phyloP scores from a whole-genome alignment of 2,113 vertebrate species.

The Dasyprocta punctata region DNA sequence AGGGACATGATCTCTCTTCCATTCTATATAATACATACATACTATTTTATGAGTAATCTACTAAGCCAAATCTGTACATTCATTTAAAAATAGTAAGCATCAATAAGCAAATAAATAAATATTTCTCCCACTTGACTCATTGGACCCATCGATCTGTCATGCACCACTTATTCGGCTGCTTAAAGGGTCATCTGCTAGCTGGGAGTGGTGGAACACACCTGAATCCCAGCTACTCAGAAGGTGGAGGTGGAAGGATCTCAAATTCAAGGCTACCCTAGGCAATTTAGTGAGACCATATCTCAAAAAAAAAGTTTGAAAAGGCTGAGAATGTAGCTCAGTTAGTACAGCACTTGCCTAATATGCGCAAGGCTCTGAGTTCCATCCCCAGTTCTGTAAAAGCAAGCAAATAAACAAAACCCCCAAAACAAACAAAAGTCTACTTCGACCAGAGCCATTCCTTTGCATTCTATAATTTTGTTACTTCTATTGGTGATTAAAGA shows the following conservation, averaged over 20 bases:
- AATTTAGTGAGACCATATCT: not conserved
- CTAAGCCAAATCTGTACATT: not conserved
- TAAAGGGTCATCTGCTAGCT: not conserved
- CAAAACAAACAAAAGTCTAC: not conserved
- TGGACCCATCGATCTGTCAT: not conserved
- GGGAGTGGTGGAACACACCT: not conserved
- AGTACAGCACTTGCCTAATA: not conserved
- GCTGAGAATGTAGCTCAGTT: not conserved
- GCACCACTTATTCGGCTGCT: not conserved
- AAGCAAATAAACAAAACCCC: not conserved
- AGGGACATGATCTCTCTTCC: not conserved
- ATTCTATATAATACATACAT: not conserved
- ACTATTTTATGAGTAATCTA: not conserved
- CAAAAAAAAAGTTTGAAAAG: not conserved
- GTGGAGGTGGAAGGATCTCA: not conserved
- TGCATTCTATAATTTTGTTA: not conserved
- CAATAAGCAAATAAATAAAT: constrained; percentile 22
- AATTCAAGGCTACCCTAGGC: not conserved
- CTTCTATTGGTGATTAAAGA: not conserved
- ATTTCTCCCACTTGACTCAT: not conserved
- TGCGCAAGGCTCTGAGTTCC: not conserved
- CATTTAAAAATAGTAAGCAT: not conserved
- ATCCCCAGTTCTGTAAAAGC: not conserved
- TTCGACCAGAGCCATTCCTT: not conserved
- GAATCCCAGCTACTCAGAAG: not conserved